Conservation (phyloP, 30 jellyfish, hydroid and myxozoan species). For the Aurelia aurita region DNA sequence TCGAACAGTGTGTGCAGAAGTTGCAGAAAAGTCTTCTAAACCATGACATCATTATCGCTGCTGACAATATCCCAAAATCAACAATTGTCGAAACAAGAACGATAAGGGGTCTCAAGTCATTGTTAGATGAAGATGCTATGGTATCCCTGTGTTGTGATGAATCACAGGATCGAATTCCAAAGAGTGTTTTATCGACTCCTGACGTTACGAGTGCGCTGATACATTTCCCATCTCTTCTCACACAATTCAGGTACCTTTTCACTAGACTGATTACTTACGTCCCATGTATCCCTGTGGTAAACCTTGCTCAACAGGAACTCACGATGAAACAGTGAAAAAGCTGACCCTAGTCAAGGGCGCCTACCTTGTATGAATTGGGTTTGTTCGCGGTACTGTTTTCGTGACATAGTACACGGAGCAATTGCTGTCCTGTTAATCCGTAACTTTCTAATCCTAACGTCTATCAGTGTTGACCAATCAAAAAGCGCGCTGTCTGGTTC, state of each 20-base stretch:
- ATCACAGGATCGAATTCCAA: conserved; percentile 12
- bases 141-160: neutral
- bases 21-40: neutral
- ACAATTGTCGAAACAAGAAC: conserved; percentile 11
- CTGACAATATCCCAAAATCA: conserved; percentile 8
- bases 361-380: too few species aligned
- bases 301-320: too few species aligned
- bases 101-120: neutral
- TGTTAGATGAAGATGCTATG: conserved; percentile 21
- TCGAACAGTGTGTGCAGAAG: neutral
- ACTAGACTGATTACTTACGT: too few species aligned
- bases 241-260: conserved; percentile 15
- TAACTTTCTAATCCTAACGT: too few species aligned
- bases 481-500: too few species aligned
- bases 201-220: conserved; percentile 12
- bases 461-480: too few species aligned
- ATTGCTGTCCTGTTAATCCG: too few species aligned
- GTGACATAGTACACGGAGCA: too few species aligned
- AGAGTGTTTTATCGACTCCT: conserved; percentile 22
- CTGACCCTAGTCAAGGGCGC: too few species aligned
- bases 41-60: conserved; percentile 5
- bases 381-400: too few species aligned
- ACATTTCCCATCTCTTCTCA: neutral
- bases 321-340: too few species aligned
- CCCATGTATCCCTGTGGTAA: too few species aligned